Base-by-base conservation (phyloP, 2,113 vertebrate genomes). In the Pomatorhinus ruficollis region DNA sequence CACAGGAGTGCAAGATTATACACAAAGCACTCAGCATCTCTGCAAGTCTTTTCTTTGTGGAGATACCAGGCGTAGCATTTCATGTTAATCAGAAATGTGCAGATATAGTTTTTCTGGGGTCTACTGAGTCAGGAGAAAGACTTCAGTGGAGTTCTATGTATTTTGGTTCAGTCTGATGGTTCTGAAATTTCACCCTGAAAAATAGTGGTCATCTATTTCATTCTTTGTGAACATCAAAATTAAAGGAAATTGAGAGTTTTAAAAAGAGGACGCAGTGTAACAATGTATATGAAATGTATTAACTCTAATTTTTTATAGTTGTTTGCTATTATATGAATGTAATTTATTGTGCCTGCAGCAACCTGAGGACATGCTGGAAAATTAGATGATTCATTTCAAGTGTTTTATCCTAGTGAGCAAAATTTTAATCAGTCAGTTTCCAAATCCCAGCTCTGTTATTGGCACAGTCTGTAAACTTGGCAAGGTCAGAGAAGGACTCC, bases 391-490 rank as follows among this genome's bases (percentile, higher is more conserved):
- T 98, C 64, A 95, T 97, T 98, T 96, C 84, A 97, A 97, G 89
- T 97, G 85, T 97, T 97, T 98, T 97, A 96, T 97, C 93, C 64
- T 96, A 94, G 89, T 97, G 96, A 97, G 95, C 92, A 97, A 97
- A 98, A 94, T 95, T 98, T 97, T 96, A 96, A 90, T 97, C 97
- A 97, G 94, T 61, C 59, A 24, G 83, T 97, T 97, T 97, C 97
- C 90, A 96, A 94, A 93, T 93, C 71, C 52, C 83, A 85, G 81
- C 80, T 96, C 95, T 93, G 95, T 92, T 97, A 97, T 75, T 94
- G 95, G 95, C 93, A 97, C 83, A 95, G 80, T 87, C 66, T 95
- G 68, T 96, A 95, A 97, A 95, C 39, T 95, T 96, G 95, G 95
- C 94, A 97, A 98, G 95, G 95, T 97, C 96, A 97, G 25, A 95